phyloP scores from a whole-genome alignment of 2,113 vertebrate species.

The Atherinomorus stipes region DNA sequence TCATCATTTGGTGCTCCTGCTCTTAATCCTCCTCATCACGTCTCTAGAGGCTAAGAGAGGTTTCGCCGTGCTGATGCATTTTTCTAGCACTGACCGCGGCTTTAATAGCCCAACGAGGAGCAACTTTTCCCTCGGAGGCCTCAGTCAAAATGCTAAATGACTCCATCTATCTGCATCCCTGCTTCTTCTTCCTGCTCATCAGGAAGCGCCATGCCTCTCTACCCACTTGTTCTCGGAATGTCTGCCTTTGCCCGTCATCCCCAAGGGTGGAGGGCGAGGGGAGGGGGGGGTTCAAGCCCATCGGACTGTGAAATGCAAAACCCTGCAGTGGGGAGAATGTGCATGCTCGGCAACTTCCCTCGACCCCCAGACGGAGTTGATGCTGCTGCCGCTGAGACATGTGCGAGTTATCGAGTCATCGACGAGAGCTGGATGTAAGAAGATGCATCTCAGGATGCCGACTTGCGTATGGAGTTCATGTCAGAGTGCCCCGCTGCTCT shows the following conservation, averaged over 20 bases:
- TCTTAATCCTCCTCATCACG: neutral
- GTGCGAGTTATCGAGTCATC: neutral
- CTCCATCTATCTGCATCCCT: constrained; percentile 21
- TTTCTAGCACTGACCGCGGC: neutral
- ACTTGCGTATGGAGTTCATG: constrained; percentile 31
- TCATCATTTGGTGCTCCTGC: neutral
- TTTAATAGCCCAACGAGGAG: neutral
- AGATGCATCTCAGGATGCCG: constrained; percentile 24
- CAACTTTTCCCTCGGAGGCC: neutral
- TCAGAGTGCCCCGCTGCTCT: constrained; percentile 10
- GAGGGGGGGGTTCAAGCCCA: constrained; percentile 40
- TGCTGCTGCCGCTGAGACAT: neutral
- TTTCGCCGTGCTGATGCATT: neutral
- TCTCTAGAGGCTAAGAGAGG: neutral
- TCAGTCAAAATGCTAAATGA: constrained; percentile 18
- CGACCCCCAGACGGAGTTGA: constrained; percentile 23
- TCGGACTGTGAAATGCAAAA: constrained; percentile 74
- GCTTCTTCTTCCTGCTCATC: constrained; percentile 12
- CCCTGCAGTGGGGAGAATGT: constrained; percentile 70
- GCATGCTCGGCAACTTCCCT: constrained; percentile 74
- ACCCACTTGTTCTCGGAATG: constrained; percentile 21
- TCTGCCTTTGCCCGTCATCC: constrained; percentile 23
- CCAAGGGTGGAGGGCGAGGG: neutral
- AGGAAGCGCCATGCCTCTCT: neutral
- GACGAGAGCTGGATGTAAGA: constrained; percentile 11